Conservation (phyloP, 2,888 invertebrate genomes). For the Eumacrocentrus americanus region DNA sequence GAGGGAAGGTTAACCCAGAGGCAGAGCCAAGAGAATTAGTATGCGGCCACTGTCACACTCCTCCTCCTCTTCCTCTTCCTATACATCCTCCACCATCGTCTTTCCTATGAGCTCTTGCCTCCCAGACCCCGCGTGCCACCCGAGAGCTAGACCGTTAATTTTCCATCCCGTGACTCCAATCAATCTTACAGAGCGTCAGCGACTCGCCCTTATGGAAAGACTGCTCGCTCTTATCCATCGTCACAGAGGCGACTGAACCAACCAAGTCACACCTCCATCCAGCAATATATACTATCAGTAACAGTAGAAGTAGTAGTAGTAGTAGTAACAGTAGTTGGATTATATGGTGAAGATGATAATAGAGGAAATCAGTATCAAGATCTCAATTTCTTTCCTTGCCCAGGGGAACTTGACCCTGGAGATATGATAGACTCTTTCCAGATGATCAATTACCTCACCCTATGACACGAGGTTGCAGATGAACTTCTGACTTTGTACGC, state of each 20-base stretch:
- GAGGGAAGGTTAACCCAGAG: background rate
- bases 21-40: conserved; percentile 46
- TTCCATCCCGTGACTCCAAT: conserved; percentile 61
- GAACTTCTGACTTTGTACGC: no score
- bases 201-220: conserved; percentile 42
- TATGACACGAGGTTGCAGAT: no score
- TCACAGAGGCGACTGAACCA: background rate
- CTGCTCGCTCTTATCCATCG: conserved; percentile 12
- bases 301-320: no score
- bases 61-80: conserved; percentile 33
- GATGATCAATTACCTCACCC: no score
- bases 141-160: conserved; percentile 57
- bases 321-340: no score
- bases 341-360: no score
- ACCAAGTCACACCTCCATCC: no score
- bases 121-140: conserved; percentile 24
- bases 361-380: no score
- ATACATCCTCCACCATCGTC: background rate
- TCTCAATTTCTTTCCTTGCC: no score
- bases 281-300: no score
- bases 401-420: no score
- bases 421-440: no score
- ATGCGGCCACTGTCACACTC: conserved; percentile 56
- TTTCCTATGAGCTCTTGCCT: conserved; percentile 8
- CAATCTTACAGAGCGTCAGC: conserved; percentile 58